Base-by-base conservation (phyloP, 2,113 vertebrate species). In the Recurvirostra avosetta region DNA sequence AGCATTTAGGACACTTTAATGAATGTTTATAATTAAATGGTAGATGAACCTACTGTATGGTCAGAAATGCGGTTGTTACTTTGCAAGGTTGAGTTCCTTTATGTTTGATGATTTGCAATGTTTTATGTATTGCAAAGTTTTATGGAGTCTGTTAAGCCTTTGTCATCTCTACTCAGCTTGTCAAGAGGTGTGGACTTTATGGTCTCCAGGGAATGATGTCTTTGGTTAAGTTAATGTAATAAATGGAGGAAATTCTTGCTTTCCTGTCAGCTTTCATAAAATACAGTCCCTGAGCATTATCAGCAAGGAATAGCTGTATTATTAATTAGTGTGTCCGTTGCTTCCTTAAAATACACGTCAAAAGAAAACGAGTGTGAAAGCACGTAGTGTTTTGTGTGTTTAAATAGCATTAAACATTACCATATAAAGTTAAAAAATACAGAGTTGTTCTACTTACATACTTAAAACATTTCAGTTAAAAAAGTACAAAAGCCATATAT, bases 191-290 rank as follows among this genome's bases (percentile, higher is more conserved):
- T 30, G 26, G 80, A 26, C 68, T 91, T 88, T 14, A 50, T 70
- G 30, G 65, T 90, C 83, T 92, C 83, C 19, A 29, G 58, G 34
- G 53, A 7, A 36, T 32, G 40, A 55, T 8, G 5, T 70, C 86
- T 96, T 72, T 6, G 15, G 27, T 86, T 89, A 82, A 95, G 84
- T 58, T 89, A 75, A 92, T 85, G 66, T 45, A 94, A 56, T 70
- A 94, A 85, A 53, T 58, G 75, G 85, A 61, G 50, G 52, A 78
- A 89, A 87, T 56, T 75, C 67, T 59, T 41, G 66, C 65, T 87
- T 81, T 86, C 43, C 86, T 94, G 62, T 74, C 86, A 92, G 65
- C 56, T 88, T 68, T 92, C 49, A 63, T 94, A 81, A 77, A 94
- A 88, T 90, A 52, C 49, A 71, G 67, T 78, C 75, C 32, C 30